Percentiles rank a stretch among this genome's conserved stretches.
Evolutionary conservation across 37 sponge, comb jelly and placozoan species (phyloP).

Genomic region (Aphrocallistes beatrix): DNA sequence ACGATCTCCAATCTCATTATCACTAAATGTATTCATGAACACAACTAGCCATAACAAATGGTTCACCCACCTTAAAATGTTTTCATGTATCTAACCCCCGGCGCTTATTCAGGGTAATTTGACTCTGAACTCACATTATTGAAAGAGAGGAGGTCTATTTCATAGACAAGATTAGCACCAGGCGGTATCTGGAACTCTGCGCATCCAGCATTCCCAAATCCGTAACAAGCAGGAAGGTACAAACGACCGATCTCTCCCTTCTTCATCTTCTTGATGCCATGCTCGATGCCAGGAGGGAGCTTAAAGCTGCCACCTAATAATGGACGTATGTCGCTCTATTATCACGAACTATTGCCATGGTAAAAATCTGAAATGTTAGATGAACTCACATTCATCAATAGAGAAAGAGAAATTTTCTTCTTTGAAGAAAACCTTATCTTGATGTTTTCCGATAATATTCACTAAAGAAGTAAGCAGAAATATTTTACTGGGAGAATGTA

Average conservation of each 20-base stretch:
- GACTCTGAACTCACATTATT: conserved; percentile 40
- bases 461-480: conserved; percentile 33
- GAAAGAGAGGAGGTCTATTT: conserved; percentile 41
- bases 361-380: neutral
- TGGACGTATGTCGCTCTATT: neutral
- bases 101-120: too few relatives aligned
- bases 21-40: too few relatives aligned
- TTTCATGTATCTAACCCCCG: too few relatives aligned
- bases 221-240: conserved; percentile 51
- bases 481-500: too few relatives aligned
- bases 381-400: conserved; percentile 64
- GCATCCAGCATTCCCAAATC: conserved; percentile 41
- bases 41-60: too few relatives aligned
- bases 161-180: conserved; percentile 46
- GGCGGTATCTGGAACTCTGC: conserved; percentile 44
- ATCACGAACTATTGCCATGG: neutral
- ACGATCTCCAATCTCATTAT: too few relatives aligned
- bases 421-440: conserved; percentile 50
- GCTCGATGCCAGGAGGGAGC: conserved; percentile 53
- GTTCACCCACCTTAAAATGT: too few relatives aligned
- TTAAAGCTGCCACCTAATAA: conserved; percentile 39
- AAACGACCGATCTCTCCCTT: conserved; percentile 36
- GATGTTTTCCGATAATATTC: conserved; percentile 44
- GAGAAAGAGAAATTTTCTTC: conserved; percentile 57
- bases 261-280: conserved; percentile 73